Evolutionary conservation across 1,140 invertebrate genomes (phyloP), one percentile per base, ranked within the genome.

Genomic region (Bombus ignitus): DNA sequence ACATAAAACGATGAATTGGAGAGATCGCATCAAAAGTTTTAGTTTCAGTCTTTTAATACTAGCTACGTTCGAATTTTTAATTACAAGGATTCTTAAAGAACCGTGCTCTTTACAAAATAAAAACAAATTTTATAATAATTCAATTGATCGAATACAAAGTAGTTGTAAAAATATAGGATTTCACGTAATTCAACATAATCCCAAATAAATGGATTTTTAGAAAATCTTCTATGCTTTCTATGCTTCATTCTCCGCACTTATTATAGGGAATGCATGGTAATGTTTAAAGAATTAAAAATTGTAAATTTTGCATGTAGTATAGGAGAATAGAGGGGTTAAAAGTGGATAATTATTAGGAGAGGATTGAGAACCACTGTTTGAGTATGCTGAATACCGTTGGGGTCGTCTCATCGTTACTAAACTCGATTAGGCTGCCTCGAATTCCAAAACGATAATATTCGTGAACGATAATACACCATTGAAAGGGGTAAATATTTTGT

Each of bases 401-500:
- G 80, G 53, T 59, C 53, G 28, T 72, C 59, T 62, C 68, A 28
- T 42, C 81, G 39, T 74, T 82, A 37, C 71, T 44, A 62, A 62
- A 74, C 71, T 66, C 32, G 71, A 82, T 74, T 68, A 68, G 62
- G 28, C 62, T 65, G 57, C 81, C 13, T 44, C n/a, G 59, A 82
- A 82, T 82, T 65, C 81, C 57, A 28, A 82, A 65, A 73, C 22
- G 39, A 53, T 44, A 44, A 39, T 74, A 65, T 65, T 42, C 22
- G 18, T n/a, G 22, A 37, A 74, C 32, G 42, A 79, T 79, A 68
- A 47, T 57, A 37, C 59, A 78, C 13, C 18, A 25, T 42, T 65
- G 75, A 78, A 59, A 28, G 32, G 47, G 47, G 22, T 47, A 35
- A 57, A 32, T 53, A 22, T 57, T 25, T 57, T 57, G 25, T 35